Percentiles rank a stretch among this genome's conserved stretches.
phyloP scores from a whole-genome alignment of 2,888 invertebrate genomes.

The Cephus pygmeus region DNA sequence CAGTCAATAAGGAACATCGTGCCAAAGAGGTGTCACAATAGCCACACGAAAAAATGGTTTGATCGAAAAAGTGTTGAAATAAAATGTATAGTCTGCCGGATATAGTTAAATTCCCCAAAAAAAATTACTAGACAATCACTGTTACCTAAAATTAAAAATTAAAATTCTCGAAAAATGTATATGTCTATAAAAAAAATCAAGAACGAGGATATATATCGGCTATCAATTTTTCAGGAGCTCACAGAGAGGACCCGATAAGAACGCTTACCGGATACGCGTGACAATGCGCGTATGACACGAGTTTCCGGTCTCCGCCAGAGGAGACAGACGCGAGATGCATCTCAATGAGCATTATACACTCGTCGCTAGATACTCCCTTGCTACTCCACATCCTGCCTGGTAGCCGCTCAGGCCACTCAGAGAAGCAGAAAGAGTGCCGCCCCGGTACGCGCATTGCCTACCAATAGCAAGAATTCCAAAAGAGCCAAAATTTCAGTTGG shows the following conservation, averaged over 20 bases:
- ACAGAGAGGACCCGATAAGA: slow-evolving; percentile 32
- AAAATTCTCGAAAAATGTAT: background rate
- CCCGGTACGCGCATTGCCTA: background rate
- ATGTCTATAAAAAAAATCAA: background rate
- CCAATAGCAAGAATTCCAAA: background rate
- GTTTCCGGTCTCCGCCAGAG: slow-evolving; percentile 57
- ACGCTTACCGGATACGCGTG: slow-evolving; percentile 59
- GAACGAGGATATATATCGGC: background rate
- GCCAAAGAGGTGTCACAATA: too few relatives aligned
- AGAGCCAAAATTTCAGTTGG: background rate
- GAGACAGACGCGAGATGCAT: slow-evolving; percentile 61
- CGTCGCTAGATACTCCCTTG: slow-evolving; percentile 19
- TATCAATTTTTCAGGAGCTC: slow-evolving; percentile 25
- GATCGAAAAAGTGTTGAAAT: background rate
- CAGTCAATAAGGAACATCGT: background rate
- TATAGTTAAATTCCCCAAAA: slow-evolving; percentile 27
- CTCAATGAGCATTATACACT: slow-evolving; percentile 53
- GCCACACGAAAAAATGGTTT: too few relatives aligned
- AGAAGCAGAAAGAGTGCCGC: background rate
- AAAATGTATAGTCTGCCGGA: background rate
- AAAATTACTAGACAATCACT: background rate
- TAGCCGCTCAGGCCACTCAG: background rate
- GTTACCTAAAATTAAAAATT: slow-evolving; percentile 1
- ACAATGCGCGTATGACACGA: slow-evolving; percentile 62
- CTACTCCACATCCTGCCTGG: slow-evolving; percentile 32